Conservation (phyloP, 2,888 invertebrate genomes). For the Cyclophora albipunctata region DNA sequence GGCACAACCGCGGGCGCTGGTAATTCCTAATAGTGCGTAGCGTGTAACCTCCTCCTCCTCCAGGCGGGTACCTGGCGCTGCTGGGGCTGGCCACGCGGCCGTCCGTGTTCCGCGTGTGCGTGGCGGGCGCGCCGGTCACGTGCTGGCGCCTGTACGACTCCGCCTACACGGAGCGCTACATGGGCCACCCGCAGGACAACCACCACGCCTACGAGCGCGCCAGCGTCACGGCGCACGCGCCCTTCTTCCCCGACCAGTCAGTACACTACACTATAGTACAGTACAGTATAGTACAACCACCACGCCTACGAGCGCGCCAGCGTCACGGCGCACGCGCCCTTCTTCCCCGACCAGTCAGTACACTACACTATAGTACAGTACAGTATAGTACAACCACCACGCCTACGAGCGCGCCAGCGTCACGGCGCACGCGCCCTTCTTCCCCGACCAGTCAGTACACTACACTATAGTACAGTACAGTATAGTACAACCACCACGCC, state of each 20-base stretch:
- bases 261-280: too few relatives aligned
- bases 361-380: too few relatives aligned
- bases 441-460: slow-evolving; percentile 83
- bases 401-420: slow-evolving; percentile 95
- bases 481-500: slow-evolving; percentile 68
- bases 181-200: slow-evolving; percentile 72
- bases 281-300: slow-evolving; percentile 25
- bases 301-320: slow-evolving; percentile 93
- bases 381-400: slow-evolving; percentile 40
- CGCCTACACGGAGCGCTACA: slow-evolving; percentile 98
- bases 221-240: slow-evolving; percentile 84
- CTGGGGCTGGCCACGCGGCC: slow-evolving; percentile 95
- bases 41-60: neutral
- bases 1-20: too few relatives aligned
- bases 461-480: too few relatives aligned
- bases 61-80: slow-evolving; percentile 94
- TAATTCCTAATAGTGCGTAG: too few relatives aligned
- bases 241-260: slow-evolving; percentile 88
- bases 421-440: slow-evolving; percentile 81
- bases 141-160: slow-evolving; percentile 99
- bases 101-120: slow-evolving; percentile 94
- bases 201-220: slow-evolving; percentile 90
- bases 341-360: slow-evolving; percentile 86
- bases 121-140: slow-evolving; percentile 98
- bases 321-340: slow-evolving; percentile 82